Base-by-base conservation (phyloP, 2,888 invertebrate genomes). In the Hypolimnas misippus region DNA sequence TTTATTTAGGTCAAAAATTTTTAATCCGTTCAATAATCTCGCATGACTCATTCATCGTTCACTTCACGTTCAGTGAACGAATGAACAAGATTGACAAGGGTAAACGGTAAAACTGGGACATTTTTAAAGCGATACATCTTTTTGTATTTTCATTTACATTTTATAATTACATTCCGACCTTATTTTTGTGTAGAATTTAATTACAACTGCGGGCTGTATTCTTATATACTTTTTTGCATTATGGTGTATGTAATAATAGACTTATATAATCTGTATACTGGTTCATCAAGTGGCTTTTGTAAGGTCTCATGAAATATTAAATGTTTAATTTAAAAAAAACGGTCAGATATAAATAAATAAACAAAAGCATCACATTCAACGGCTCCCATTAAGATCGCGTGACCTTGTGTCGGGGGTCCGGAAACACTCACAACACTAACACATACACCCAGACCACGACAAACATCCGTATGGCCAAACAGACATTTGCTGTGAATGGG, bases 41-140 rank as follows among this genome's bases (percentile, higher is more conserved):
- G 49, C 33, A 35, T 25, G 44, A 46, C 21, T 57, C 50, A 40
- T 16, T 40, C 50, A 50, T 51, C 50, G 38, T 25, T 57, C 50
- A 57, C 50, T 57, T 17, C 17, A 49, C 40, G 8, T 21, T 50
- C 50, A 17, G 17, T n/a, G 57, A 38, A 29, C 50, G 38, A 50
- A 49, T 25, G 29, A 25, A 49, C 14, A 14, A 29, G 25, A 49
- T 25, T 49, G 49, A 49, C 49, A 49, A 49, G 49, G 49, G 49
- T 49, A 29, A 49, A 29, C 29, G 49, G 8, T n/a, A 49, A 35
- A 25, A 49, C 49, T 25, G 49, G 49, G 49, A 49, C 25, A 49
- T 49, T 49, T 49, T 46, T n/a, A 49, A 49, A 7, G 4, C n/a
- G 14, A 25, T 49, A 49, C 25, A 49, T 49, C 25, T 25, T 49